phyloP scores from a whole-genome alignment of 2,888 invertebrate genomes.

The Belgica antarctica region DNA sequence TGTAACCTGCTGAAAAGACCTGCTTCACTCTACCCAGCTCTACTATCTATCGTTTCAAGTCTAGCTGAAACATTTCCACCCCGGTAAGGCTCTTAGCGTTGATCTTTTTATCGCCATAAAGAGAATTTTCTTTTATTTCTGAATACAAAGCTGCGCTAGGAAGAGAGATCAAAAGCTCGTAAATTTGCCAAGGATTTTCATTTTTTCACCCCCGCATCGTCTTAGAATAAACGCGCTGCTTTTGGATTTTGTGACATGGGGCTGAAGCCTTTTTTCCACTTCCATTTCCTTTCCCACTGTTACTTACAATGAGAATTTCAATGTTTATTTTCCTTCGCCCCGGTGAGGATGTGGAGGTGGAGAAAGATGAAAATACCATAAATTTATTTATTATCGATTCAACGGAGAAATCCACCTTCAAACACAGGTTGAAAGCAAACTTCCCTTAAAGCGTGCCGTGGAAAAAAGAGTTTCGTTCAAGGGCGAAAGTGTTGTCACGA shows the following conservation, averaged over 20 bases:
- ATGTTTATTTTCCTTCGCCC: background rate
- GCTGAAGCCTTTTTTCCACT: slow-evolving; percentile 34
- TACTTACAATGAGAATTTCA: slow-evolving; percentile 1
- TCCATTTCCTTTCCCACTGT: background rate
- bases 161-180: slow-evolving; percentile 42
- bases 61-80: too few species aligned
- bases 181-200: slow-evolving; percentile 40
- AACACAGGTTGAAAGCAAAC: too few species aligned
- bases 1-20: too few species aligned
- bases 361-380: slow-evolving; percentile 30
- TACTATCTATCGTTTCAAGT: too few species aligned
- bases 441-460: too few species aligned
- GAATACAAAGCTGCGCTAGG: slow-evolving; percentile 32
- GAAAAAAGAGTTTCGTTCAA: too few species aligned
- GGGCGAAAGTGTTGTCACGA: too few species aligned
- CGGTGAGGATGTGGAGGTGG: too few species aligned
- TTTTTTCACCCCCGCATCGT: slow-evolving; percentile 4
- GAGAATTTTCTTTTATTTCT: slow-evolving; percentile 29
- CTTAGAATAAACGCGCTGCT: slow-evolving; percentile 30
- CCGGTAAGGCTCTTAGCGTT: slow-evolving; percentile 9
- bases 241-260: slow-evolving; percentile 41
- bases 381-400: slow-evolving; percentile 42
- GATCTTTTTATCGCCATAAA: slow-evolving; percentile 40
- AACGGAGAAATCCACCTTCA: slow-evolving; percentile 6
- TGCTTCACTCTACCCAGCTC: slow-evolving; percentile 10